Percentiles rank a stretch among this genome's conserved stretches.
phyloP scores from a whole-genome alignment of 1,140 invertebrate genomes.

The Apis cerana region DNA sequence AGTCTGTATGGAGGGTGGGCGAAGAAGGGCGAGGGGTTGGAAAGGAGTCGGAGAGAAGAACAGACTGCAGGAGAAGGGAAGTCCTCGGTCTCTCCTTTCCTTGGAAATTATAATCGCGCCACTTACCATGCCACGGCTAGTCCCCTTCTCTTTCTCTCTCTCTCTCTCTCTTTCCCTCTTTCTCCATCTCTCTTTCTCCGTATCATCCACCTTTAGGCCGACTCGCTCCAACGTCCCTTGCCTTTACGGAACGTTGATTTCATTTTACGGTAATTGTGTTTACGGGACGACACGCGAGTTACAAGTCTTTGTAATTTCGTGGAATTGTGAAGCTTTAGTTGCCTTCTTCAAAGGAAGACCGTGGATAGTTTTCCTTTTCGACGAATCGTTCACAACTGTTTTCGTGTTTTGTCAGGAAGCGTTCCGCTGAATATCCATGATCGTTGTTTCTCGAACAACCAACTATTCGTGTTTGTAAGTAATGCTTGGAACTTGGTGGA shows the following conservation, averaged over 20 bases:
- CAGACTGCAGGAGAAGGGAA: slow-evolving; percentile 62
- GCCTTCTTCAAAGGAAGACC: background rate
- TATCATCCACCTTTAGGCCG: background rate
- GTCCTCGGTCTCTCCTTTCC: slow-evolving; percentile 55
- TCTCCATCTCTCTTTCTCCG: background rate
- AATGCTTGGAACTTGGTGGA: too few species aligned
- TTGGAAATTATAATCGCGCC: slow-evolving; percentile 72
- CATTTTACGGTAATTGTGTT: slow-evolving; percentile 68
- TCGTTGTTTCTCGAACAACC: too few species aligned
- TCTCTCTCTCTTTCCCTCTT: background rate
- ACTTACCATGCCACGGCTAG: slow-evolving; percentile 63
- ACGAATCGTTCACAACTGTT: slow-evolving; percentile 21
- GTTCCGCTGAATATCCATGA: too few species aligned
- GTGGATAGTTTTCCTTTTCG: slow-evolving; percentile 17
- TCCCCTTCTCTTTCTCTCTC: slow-evolving; percentile 50
- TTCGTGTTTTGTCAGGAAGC: background rate
- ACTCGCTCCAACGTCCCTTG: background rate
- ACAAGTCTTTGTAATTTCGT: slow-evolving; percentile 62
- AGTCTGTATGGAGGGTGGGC: background rate
- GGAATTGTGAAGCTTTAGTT: slow-evolving; percentile 45
- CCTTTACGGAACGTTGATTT: slow-evolving; percentile 50
- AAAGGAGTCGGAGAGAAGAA: slow-evolving; percentile 34
- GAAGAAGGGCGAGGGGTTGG: slow-evolving; percentile 2
- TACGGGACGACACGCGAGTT: slow-evolving; percentile 68
- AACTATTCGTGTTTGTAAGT: too few species aligned